Conservation (phyloP, 2,888 invertebrate genomes). For the Diarsia rubi region DNA sequence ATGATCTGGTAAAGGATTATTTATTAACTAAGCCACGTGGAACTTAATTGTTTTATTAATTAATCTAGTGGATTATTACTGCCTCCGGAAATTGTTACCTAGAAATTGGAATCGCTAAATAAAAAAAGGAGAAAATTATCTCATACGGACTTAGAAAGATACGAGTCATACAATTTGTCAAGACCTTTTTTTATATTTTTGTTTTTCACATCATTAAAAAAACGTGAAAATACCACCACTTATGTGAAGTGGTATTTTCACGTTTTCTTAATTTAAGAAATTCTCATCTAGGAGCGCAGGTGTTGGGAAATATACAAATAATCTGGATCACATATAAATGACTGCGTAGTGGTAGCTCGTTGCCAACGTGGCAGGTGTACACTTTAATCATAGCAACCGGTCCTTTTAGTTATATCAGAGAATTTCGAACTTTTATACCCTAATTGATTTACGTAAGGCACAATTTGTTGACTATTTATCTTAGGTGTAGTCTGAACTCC, state of each 20-base stretch:
- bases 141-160: neutral
- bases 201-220: neutral
- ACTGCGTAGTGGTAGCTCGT: neutral
- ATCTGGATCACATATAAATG: neutral
- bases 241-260: neutral
- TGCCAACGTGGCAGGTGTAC: constrained; percentile 33
- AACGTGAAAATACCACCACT: no score
- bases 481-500: neutral
- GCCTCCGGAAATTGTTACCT: neutral
- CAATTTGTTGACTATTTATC: neutral
- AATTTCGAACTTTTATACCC: neutral
- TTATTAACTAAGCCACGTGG: neutral
- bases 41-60: neutral
- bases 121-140: neutral
- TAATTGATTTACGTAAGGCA: neutral
- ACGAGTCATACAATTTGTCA: neutral
- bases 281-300: neutral
- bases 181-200: neutral
- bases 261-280: neutral
- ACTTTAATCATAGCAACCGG: neutral
- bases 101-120: neutral
- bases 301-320: constrained; percentile 8
- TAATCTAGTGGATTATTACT: neutral
- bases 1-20: neutral
- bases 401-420: neutral